These are phyloP conservation scores for Cheilosia variabilis DNA, from an alignment of 2,888 invertebrate genomes.

Conservation along the genomic window DNA sequence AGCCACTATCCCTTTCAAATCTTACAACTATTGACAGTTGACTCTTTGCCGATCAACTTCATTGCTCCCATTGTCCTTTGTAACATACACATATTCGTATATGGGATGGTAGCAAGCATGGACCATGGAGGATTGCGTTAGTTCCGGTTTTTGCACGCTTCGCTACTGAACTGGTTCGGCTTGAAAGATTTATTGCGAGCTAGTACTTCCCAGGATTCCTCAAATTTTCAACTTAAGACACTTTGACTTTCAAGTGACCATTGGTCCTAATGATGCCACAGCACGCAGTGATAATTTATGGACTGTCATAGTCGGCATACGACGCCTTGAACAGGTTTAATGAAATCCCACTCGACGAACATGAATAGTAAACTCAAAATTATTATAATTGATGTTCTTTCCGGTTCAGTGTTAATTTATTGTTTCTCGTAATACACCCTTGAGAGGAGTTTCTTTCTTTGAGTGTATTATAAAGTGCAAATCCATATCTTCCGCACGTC, in stretches of 20 bases:
- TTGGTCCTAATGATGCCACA: conserved; percentile 48
- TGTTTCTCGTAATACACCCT: conserved; percentile 58
- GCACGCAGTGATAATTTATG: conserved; percentile 55
- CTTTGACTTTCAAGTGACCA: conserved; percentile 59
- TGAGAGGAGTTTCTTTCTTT: conserved; percentile 20
- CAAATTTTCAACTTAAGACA: conserved; percentile 60
- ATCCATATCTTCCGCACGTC: conserved; percentile 67
- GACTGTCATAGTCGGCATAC: background rate
- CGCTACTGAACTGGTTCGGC: conserved; percentile 49
- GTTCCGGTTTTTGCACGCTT: conserved; percentile 76
- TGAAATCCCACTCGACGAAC: conserved; percentile 31
- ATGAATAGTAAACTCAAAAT: conserved; percentile 53
- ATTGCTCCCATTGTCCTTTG: conserved; percentile 57
- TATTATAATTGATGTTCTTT: conserved; percentile 67
- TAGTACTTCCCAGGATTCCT: conserved; percentile 25
- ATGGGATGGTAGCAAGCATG: conserved; percentile 58
- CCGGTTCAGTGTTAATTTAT: conserved; percentile 72
- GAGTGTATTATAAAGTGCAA: conserved; percentile 35
- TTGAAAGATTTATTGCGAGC: conserved; percentile 65
- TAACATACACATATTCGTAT: conserved; percentile 45
- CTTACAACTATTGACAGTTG: conserved; percentile 73
- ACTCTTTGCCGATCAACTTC: conserved; percentile 70
- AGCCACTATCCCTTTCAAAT: conserved; percentile 64
- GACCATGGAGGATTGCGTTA: conserved; percentile 70
- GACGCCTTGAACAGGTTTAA: conserved; percentile 46